Conservation (phyloP, 92 coral and sea anemone genomes). For the Chrysogorgia sp. region DNA sequence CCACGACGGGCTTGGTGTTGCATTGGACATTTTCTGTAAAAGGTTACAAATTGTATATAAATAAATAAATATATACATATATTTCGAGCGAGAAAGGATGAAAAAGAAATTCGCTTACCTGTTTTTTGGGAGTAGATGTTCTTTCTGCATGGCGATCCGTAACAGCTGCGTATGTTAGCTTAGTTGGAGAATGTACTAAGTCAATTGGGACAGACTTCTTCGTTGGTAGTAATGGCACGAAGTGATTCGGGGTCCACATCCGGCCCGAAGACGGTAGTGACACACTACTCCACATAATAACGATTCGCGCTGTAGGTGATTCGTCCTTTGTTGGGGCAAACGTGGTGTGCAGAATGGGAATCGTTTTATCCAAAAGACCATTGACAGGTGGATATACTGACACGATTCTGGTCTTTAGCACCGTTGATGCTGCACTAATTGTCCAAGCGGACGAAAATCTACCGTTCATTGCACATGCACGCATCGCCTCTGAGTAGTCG, state of each 20-base stretch:
- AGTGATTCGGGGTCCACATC: background rate
- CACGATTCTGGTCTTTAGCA: too few species aligned
- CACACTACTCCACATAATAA: background rate
- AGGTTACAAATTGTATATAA: too few species aligned
- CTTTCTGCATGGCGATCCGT: background rate
- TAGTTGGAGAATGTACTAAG: background rate
- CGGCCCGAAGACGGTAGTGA: background rate
- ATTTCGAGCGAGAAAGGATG: too few species aligned
- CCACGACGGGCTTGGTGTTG: too few species aligned
- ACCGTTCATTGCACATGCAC: too few species aligned
- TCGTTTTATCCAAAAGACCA: background rate
- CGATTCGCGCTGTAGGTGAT: background rate
- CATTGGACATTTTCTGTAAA: too few species aligned
- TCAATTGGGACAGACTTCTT: background rate
- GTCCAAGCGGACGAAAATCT: too few species aligned
- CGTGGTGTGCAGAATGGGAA: too few species aligned
- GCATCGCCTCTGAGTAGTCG: too few species aligned
- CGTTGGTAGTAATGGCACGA: background rate
- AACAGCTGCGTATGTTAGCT: background rate
- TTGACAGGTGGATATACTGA: background rate
- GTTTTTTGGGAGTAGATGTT: background rate
- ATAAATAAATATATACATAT: too few species aligned
- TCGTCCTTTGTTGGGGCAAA: background rate
- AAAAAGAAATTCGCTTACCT: too few species aligned
- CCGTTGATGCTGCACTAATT: too few species aligned